Conservation (phyloP, 2,113 vertebrate genomes). For the Glaucidium brasilianum region DNA sequence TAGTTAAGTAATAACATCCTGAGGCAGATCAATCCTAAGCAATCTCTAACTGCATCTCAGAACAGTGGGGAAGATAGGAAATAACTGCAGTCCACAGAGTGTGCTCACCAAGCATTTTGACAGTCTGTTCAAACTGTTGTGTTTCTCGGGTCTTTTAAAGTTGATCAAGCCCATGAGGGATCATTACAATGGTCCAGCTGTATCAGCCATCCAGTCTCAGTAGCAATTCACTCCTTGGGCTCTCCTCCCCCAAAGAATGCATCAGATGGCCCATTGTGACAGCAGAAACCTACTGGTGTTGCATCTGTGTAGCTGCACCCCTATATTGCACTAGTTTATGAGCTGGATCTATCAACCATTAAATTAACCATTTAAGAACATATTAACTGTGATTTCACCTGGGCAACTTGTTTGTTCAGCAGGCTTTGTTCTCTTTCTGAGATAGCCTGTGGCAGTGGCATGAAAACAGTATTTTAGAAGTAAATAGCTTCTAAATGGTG, state of each 20-base stretch:
- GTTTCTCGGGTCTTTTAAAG: background rate
- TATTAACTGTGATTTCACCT: background rate
- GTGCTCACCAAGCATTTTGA: background rate
- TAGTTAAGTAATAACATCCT: background rate
- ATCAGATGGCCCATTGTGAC: accelerated
- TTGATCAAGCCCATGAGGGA: background rate
- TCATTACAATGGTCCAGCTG: background rate
- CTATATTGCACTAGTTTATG: background rate
- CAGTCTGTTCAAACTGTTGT: background rate
- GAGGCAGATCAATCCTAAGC: background rate
- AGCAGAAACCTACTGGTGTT: background rate
- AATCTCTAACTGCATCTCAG: background rate
- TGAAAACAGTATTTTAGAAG: background rate
- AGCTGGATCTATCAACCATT: background rate
- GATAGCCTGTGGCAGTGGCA: background rate
- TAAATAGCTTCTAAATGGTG: background rate
- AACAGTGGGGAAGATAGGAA: background rate
- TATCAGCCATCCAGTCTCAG: background rate
- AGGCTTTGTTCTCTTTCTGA: background rate
- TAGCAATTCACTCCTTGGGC: accelerated
- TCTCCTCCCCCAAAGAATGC: background rate
- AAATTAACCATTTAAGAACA: background rate
- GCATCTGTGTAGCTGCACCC: background rate
- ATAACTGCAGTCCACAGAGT: accelerated
- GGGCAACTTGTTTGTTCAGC: background rate